Evolutionary conservation across 1,140 invertebrate species (phyloP), one percentile per base, ranked within the genome.

Genomic region (Drosophila rufa): DNA sequence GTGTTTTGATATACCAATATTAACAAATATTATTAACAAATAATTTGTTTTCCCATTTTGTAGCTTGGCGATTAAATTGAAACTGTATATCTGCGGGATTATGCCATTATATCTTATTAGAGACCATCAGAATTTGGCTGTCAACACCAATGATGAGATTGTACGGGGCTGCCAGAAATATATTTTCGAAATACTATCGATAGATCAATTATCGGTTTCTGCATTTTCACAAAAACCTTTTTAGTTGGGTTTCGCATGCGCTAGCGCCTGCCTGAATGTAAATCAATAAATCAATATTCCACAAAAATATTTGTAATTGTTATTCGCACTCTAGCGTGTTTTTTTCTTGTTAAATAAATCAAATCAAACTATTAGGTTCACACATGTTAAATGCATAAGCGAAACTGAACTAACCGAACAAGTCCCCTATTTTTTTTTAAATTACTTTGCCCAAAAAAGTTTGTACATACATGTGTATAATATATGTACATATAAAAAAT

Each of bases 221-320:
- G 42, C n/a, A 43, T 43, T 43, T 43, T 9, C n/a, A 17, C 17
- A 8, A 43, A 43, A 43, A 43, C 42, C n/a, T 43, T n/a, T 43
- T 43, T 43, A 17, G 33, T 53, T 27, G 9, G 12, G 30, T 40
- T 55, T 55, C 53, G 53, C 53, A 55, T 55, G 53, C 53, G 53
- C 53, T 43, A 17, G n/a, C n/a, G n/a, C 42, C 50, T 55, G n/a
- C 42, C 50, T 55, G 19, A n/a, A 40, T 22, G 19, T 40, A 55
- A 40, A 55, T 55, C 53, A 55, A 55, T 55, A 55, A 55, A 55
- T 55, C 53, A 55, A 55, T 55, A 55, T 22, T 3, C 5, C 8
- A 40, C 19, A 40, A 38, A 50, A 40, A 40, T 55, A 55, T 55
- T 55, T 53, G 3, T 38, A 40, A 40, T 38, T 55, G 33, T 55